phyloP scores from a whole-genome alignment of 1,140 invertebrate species.

The Pogonus chalceus region DNA sequence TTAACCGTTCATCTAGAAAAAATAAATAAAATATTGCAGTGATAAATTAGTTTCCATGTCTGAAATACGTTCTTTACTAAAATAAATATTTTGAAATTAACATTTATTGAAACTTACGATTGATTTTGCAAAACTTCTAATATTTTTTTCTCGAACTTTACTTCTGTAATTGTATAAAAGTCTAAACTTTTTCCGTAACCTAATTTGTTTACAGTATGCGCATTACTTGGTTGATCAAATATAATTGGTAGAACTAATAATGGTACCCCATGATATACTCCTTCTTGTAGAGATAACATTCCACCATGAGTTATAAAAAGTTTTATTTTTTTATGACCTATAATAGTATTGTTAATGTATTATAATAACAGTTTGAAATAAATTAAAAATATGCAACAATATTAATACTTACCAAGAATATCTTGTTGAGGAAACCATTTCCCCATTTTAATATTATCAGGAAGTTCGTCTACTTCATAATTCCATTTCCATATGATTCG shows the following conservation, averaged over 20 bases:
- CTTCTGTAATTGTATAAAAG: background rate
- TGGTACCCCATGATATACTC: conserved; percentile 61
- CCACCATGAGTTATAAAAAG: conserved; percentile 70
- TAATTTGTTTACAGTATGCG: conserved; percentile 25
- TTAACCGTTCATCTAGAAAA: too few species aligned
- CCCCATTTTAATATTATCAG: conserved; percentile 57
- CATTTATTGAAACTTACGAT: too few species aligned
- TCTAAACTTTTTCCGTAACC: background rate
- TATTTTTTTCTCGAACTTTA: background rate
- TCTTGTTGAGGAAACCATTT: conserved; percentile 77
- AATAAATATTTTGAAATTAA: too few species aligned
- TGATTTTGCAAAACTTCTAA: too few species aligned
- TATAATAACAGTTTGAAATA: background rate
- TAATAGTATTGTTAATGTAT: background rate
- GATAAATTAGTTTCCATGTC: too few species aligned
- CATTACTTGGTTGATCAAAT: conserved; percentile 63
- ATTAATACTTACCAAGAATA: conserved; percentile 48
- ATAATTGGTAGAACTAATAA: conserved; percentile 55
- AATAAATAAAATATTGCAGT: too few species aligned
- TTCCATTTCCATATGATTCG: conserved; percentile 66
- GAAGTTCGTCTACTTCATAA: conserved; percentile 49
- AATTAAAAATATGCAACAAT: background rate
- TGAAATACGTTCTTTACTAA: too few species aligned
- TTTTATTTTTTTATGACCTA: conserved; percentile 53
- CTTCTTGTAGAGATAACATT: conserved; percentile 60